Evolutionary conservation across 2,113 vertebrate genomes (phyloP), one percentile per base, ranked within the genome.

Genomic region (Psettodes erumei): DNA sequence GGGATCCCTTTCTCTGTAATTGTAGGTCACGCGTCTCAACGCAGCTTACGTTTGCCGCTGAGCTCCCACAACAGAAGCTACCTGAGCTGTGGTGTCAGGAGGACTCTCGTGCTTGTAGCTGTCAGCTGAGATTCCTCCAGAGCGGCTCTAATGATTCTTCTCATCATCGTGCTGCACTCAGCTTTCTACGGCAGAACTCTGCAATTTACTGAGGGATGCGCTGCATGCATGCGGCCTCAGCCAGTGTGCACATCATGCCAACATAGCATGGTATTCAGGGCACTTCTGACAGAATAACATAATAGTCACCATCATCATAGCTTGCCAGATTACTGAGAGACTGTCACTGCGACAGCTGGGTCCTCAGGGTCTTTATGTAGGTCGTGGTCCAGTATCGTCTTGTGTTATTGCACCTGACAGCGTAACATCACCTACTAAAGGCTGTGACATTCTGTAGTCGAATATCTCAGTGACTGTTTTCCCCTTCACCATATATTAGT

Each of bases 141-240:
- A 87, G 79, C 54, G 2, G 8, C 37, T 47, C 70, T 76, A 75
- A 82, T 81, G 78, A 80, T 63, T 61, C 50, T 13, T 38, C 69
- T 70, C 72, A 75, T 83, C 71, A 50, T 55, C 37, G 15, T 51
- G 32, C 30, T 30, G 55, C 25, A 5, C 64, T 81, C 82, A 43
- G 37, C 62, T 56, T 65, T 32, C 40, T 37, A 40, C 63, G 43
- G 55, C 55, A 42, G n/a, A 65, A 40, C n/a, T 18, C 50, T 38
- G 40, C 51, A 47, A 33, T 65, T 65, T 75, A 30, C 43, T 25
- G 37, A n/a, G 13, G 53, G 33, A 75, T 59, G 38, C 0, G 6
- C 56, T 21, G 7, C 21, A 47, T 16, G 4, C 8, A 61, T 42
- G 32, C 55, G 45, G 19, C 53, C 32, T 35, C 18, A 13, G 28